phyloP scores from a whole-genome alignment of 2,888 invertebrate genomes.

The Platycnemis pennipes region DNA sequence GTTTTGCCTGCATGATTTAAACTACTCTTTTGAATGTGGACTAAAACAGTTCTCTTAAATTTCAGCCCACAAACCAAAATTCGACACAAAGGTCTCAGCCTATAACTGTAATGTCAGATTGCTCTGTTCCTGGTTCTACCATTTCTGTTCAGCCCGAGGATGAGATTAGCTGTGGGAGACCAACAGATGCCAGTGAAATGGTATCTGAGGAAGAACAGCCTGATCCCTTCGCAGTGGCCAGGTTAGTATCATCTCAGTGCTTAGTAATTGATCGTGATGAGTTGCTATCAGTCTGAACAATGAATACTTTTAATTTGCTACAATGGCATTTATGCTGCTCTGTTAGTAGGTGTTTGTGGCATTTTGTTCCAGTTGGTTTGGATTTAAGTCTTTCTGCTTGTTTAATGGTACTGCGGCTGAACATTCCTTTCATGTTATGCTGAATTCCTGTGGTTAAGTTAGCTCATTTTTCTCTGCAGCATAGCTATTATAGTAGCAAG shows the following conservation, averaged over 20 bases:
- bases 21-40: background rate
- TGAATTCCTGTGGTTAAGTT: too few species aligned
- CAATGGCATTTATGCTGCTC: too few species aligned
- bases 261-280: too few species aligned
- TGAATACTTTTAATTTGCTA: too few species aligned
- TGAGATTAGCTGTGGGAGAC: constrained; percentile 63
- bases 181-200: constrained; percentile 17
- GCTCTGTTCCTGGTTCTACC: constrained; percentile 72
- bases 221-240: constrained; percentile 80
- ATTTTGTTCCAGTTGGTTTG: too few species aligned
- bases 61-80: constrained; percentile 78
- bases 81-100: constrained; percentile 79
- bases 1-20: background rate
- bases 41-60: constrained; percentile 66
- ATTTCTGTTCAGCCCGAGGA: constrained; percentile 73
- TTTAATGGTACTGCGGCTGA: too few species aligned
- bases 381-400: too few species aligned
- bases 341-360: too few species aligned
- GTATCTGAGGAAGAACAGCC: constrained; percentile 79
- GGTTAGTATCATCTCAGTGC: constrained; percentile 75
- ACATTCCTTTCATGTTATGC: too few species aligned
- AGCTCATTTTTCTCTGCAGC: too few species aligned
- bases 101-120: constrained; percentile 77
- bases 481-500: too few species aligned
- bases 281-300: too few species aligned